A percentile compares a stretch with the other conserved stretches of the same genome.
Evolutionary conservation across 2,888 invertebrate genomes (phyloP).

Genomic region (Eristalis arbustorum): DNA sequence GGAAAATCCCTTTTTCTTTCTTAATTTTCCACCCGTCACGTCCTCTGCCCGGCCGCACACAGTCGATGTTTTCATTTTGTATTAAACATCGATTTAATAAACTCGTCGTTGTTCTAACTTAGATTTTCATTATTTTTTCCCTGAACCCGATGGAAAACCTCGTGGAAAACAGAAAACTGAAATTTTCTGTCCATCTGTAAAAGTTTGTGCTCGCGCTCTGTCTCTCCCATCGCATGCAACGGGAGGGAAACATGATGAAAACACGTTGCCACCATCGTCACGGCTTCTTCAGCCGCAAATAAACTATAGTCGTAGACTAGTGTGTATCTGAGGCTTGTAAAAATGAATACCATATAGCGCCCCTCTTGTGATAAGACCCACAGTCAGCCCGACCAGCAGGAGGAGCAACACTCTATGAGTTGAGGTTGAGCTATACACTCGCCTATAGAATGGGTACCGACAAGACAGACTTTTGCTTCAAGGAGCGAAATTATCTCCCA

Average conservation of each 20-base stretch:
- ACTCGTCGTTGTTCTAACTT: constrained; percentile 48
- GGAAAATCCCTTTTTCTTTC: constrained; percentile 42
- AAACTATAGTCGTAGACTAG: constrained; percentile 44
- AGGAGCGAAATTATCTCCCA: constrained; percentile 64
- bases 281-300: constrained; percentile 65
- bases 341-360: constrained; percentile 64
- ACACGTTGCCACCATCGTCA: constrained; percentile 68
- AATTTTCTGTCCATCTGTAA: constrained; percentile 52
- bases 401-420: constrained; percentile 3
- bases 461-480: constrained; percentile 26
- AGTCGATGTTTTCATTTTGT: constrained; percentile 56
- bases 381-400: constrained; percentile 17
- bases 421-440: background rate
- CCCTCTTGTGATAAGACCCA: constrained; percentile 43
- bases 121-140: constrained; percentile 49
- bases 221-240: constrained; percentile 31
- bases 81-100: constrained; percentile 68
- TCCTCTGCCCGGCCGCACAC: no score
- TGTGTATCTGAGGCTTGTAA: constrained; percentile 56
- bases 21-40: constrained; percentile 1
- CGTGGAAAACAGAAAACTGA: constrained; percentile 28
- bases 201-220: constrained; percentile 24
- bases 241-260: constrained; percentile 60
- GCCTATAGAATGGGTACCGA: background rate
- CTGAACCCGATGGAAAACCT: background rate